Percentiles rank a stretch among this genome's conserved stretches.
Conservation (phyloP, 2,113 vertebrate species). For the Aegithalos caudatus region DNA sequence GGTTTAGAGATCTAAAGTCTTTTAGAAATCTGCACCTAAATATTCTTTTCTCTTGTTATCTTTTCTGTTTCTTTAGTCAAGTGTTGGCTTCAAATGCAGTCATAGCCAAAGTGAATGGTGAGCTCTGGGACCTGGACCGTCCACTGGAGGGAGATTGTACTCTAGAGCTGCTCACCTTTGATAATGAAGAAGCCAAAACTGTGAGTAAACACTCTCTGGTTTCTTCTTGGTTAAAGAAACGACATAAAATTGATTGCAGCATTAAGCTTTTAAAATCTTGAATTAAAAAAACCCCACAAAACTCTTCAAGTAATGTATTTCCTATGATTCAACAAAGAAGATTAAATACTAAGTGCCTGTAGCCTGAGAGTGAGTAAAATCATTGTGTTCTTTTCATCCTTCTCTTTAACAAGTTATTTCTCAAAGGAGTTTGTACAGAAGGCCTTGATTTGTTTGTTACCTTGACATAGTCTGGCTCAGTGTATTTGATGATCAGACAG, state of each 20-base stretch:
- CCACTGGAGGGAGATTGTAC: constrained; percentile 69
- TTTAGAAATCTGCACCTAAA: not conserved
- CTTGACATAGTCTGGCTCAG: not conserved
- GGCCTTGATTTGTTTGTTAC: not conserved
- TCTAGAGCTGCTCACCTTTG: constrained; percentile 74
- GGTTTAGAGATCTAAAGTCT: not conserved
- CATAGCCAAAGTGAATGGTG: constrained; percentile 74
- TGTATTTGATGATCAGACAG: not conserved
- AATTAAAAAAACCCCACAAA: not conserved
- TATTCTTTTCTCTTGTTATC: not conserved
- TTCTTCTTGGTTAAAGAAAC: not conserved
- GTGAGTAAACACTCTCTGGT: constrained; percentile 57
- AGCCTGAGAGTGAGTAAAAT: not conserved
- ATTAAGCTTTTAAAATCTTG: not conserved
- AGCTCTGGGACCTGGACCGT: constrained; percentile 78
- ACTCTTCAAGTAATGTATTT: not conserved
- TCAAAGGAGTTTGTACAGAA: rapidly evolving
- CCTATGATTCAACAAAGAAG: not conserved
- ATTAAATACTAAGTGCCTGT: not conserved
- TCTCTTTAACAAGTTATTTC: not conserved
- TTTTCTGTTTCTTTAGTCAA: constrained; percentile 38
- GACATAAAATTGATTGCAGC: not conserved
- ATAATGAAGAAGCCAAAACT: constrained; percentile 74
- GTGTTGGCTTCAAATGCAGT: constrained; percentile 68
- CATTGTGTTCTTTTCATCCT: not conserved